Conservation (phyloP, 2,113 vertebrate genomes). For the Pyrgilauda ruficollis region DNA sequence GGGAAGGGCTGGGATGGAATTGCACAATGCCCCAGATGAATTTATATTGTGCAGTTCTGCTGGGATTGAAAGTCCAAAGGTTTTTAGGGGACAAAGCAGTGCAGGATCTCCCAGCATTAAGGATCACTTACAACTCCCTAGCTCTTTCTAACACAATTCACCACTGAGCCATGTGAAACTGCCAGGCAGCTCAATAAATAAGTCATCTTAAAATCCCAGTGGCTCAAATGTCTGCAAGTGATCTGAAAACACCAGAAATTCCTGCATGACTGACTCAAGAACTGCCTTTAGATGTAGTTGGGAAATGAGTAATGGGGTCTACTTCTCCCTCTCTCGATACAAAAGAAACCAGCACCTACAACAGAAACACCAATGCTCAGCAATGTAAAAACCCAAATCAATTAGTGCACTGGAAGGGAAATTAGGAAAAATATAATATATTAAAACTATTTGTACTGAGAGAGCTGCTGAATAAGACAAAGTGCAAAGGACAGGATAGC, state of each 20-base stretch:
- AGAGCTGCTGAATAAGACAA: not conserved
- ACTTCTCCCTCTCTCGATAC: not conserved
- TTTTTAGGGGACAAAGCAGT: not conserved
- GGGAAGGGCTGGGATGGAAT: not conserved
- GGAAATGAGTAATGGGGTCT: not conserved
- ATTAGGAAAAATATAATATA: not conserved
- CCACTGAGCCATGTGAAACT: not conserved
- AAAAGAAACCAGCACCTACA: not conserved
- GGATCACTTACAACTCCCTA: not conserved
- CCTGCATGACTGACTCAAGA: not conserved
- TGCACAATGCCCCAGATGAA: not conserved
- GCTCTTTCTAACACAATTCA: rapidly evolving
- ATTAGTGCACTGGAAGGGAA: not conserved
- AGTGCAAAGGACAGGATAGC: not conserved
- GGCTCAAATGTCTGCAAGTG: not conserved
- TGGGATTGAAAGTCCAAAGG: not conserved
- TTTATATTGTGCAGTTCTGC: not conserved
- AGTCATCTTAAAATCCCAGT: not conserved
- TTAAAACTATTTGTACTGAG: not conserved
- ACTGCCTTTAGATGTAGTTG: not conserved
- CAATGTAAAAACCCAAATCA: not conserved
- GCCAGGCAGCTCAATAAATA: not conserved
- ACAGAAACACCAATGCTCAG: not conserved
- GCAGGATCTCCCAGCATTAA: not conserved
- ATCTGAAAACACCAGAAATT: not conserved